These are phyloP conservation scores for Pandemis cinnamomeana DNA, from an alignment of 2,888 invertebrate genomes.

Conservation along the genomic window DNA sequence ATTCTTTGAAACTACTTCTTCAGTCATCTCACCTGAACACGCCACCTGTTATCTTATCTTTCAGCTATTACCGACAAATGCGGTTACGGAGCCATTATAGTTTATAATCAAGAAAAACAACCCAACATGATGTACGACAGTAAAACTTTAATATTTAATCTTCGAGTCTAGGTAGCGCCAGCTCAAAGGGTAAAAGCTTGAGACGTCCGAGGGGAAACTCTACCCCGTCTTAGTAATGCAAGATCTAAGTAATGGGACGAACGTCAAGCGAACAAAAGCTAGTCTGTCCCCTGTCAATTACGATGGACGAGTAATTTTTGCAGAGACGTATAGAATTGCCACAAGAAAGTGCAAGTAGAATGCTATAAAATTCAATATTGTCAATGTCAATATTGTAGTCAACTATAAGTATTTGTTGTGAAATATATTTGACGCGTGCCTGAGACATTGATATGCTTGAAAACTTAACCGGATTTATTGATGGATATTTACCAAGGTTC, in stretches of 20 bases:
- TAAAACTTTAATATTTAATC: neutral
- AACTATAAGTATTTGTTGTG: neutral
- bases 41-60: slow-evolving; percentile 13
- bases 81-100: neutral
- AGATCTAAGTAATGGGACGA: neutral
- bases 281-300: neutral
- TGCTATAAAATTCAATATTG: no score
- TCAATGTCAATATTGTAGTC: neutral
- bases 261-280: neutral
- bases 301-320: neutral
- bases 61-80: slow-evolving; percentile 2
- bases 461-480: no score
- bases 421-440: no score
- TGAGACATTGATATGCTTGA: no score
- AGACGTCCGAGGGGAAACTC: neutral
- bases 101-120: neutral
- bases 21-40: slow-evolving; percentile 5
- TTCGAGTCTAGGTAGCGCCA: neutral
- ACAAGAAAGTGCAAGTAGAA: neutral
- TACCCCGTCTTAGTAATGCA: neutral
- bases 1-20: neutral
- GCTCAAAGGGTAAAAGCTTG: neutral
- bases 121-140: no score
- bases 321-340: neutral
- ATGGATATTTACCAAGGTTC: no score